phyloP scores from a whole-genome alignment of 2,797 vertebrate species.

The Gambusia yucatana region DNA sequence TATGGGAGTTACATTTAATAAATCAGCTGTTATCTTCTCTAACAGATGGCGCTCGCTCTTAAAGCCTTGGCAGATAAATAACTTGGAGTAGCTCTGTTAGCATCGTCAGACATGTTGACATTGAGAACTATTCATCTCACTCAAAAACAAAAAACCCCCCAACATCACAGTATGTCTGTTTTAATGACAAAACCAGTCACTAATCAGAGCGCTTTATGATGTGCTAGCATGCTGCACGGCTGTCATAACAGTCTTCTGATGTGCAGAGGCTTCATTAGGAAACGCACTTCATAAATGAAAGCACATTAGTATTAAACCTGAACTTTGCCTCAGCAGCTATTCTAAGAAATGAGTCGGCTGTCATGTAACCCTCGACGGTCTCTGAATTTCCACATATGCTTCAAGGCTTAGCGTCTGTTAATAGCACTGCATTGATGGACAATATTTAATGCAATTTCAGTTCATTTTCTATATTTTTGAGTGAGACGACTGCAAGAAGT shows the following conservation, averaged over 20 bases:
- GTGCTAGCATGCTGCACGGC: constrained; percentile 14
- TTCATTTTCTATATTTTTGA: constrained; percentile 23
- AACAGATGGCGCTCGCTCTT: constrained; percentile 18
- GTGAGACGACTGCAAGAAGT: constrained; percentile 17
- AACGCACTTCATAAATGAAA: neutral
- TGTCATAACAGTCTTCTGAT: constrained; percentile 2
- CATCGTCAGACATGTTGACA: constrained; percentile 11
- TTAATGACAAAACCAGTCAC: constrained; percentile 15
- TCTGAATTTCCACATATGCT: constrained; percentile 22
- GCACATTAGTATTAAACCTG: constrained; percentile 5
- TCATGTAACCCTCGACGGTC: constrained; percentile 21
- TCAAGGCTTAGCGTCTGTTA: constrained; percentile 26
- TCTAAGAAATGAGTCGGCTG: constrained; percentile 5
- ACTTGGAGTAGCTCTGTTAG: constrained; percentile 2
- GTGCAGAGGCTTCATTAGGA: neutral
- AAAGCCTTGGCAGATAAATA: constrained; percentile 11
- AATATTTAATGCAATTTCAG: constrained; percentile 27
- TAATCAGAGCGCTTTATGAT: constrained; percentile 25
- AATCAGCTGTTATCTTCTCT: constrained; percentile 1
- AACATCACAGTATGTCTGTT: constrained; percentile 12
- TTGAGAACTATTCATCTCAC: constrained; percentile 20
- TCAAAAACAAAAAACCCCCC: neutral
- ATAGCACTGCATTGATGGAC: constrained; percentile 35
- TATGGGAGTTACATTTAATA: constrained; percentile 5
- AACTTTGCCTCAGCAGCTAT: constrained; percentile 4